These are phyloP conservation scores for Indri indri DNA, from an alignment of 2,113 vertebrate genomes.

Conservation along the genomic window DNA sequence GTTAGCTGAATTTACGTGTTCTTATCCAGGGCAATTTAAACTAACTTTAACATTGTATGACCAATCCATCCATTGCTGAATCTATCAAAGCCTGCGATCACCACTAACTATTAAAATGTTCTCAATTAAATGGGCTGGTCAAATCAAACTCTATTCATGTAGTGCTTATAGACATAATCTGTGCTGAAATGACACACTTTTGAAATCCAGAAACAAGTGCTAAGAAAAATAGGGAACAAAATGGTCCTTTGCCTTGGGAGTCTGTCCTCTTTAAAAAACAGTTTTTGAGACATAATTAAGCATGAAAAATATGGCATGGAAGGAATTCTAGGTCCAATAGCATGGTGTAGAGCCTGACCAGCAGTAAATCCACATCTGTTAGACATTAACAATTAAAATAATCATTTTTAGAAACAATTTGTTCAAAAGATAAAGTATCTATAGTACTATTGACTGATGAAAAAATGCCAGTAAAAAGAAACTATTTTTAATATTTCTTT, in stretches of 20 bases:
- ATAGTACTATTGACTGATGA: neutral
- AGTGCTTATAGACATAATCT: neutral
- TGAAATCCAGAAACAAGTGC: neutral
- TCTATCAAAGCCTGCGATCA: neutral
- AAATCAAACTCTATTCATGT: neutral
- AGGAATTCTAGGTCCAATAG: neutral
- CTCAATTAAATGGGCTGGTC: neutral
- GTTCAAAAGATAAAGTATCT: slow-evolving; percentile 32
- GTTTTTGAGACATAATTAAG: neutral
- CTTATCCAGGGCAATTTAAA: neutral
- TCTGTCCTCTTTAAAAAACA: neutral
- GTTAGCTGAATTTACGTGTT: neutral
- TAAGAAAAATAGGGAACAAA: neutral
- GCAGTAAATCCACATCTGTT: neutral
- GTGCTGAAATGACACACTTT: slow-evolving; percentile 1
- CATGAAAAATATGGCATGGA: neutral
- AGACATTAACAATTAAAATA: slow-evolving; percentile 6
- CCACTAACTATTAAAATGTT: neutral
- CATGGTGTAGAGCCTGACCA: neutral
- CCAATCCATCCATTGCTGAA: neutral
- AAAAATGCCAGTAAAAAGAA: slow-evolving; percentile 4
- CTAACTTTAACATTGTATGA: neutral
- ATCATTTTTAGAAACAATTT: slow-evolving; percentile 31
- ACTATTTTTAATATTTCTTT: neutral
- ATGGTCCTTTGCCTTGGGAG: neutral